Percentiles rank a stretch among this genome's conserved stretches.
These are phyloP conservation scores for Gastrophryne carolinensis DNA, from an alignment of 2,797 vertebrate genomes.

Conservation along the genomic window DNA sequence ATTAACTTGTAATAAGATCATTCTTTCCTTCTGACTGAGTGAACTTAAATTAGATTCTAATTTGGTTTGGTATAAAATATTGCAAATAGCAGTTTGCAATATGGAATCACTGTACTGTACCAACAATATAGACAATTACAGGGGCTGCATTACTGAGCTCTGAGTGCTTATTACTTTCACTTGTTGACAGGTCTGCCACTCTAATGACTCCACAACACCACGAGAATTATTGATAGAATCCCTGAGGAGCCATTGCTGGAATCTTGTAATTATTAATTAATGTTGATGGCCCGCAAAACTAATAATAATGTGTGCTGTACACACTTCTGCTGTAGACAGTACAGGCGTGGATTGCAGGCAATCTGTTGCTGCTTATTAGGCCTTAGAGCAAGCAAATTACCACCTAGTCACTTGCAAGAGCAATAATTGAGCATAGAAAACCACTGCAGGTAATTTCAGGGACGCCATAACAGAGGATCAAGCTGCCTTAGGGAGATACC, in stretches of 20 bases:
- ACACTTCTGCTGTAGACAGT: not conserved
- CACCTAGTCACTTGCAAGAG: not conserved
- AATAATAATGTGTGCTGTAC: not conserved
- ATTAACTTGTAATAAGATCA: not conserved
- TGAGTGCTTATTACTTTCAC: not conserved
- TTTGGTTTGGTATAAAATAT: not conserved
- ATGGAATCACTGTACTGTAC: not conserved
- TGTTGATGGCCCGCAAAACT: not conserved
- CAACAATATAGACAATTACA: not conserved
- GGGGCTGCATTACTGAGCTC: not conserved
- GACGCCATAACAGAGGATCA: too few species aligned
- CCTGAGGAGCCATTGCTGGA: not conserved
- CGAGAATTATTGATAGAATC: slow-evolving; percentile 7
- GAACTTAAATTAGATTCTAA: not conserved
- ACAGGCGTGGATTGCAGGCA: not conserved
- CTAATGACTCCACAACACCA: not conserved
- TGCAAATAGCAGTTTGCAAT: not conserved
- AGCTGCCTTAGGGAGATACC: too few species aligned
- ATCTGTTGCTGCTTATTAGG: not conserved
- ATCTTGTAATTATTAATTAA: slow-evolving; percentile 13
- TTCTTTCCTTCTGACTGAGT: not conserved
- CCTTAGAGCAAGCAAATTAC: not conserved
- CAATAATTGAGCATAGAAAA: too few species aligned
- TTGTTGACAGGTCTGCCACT: not conserved
- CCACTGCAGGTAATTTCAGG: too few species aligned